These are phyloP conservation scores for Trissolcus brochymenae DNA, from an alignment of 2,888 invertebrate genomes.

Conservation along the genomic window DNA sequence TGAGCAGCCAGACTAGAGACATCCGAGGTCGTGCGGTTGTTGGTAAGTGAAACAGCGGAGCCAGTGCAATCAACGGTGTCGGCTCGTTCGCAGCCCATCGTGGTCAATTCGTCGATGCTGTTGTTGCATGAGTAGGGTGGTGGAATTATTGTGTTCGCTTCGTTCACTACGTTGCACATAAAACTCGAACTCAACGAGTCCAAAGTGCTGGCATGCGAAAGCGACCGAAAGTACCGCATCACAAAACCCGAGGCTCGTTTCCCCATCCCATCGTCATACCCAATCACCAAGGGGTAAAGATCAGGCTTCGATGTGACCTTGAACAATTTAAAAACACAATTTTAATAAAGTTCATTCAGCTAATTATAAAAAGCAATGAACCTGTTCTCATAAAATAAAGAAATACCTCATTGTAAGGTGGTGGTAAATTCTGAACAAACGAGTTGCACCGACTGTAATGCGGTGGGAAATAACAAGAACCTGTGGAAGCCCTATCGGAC, in stretches of 20 bases:
- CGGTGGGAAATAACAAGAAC: constrained; percentile 89
- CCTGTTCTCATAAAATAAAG: neutral
- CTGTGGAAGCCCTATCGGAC: constrained; percentile 87
- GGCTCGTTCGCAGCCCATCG: constrained; percentile 68
- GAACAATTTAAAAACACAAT: constrained; percentile 11
- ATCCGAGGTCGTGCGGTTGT: constrained; percentile 81
- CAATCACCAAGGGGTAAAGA: constrained; percentile 89
- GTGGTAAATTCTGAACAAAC: constrained; percentile 84
- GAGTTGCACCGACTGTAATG: constrained; percentile 90
- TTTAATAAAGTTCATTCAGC: neutral
- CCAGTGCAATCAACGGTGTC: constrained; percentile 67
- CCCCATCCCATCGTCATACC: constrained; percentile 82
- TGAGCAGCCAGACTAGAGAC: constrained; percentile 84
- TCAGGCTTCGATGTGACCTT: constrained; percentile 92
- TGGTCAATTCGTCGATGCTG: constrained; percentile 81
- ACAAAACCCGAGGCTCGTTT: constrained; percentile 87
- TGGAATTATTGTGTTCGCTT: constrained; percentile 89
- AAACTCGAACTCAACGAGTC: constrained; percentile 92
- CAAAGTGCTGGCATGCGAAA: constrained; percentile 90
- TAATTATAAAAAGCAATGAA: neutral
- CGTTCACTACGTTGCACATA: constrained; percentile 89
- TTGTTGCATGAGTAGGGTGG: constrained; percentile 90
- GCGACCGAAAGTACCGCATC: constrained; percentile 89
- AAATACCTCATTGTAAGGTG: constrained; percentile 88
- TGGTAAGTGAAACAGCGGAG: constrained; percentile 72